Evolutionary conservation across 2,113 vertebrate genomes (phyloP).

Genomic region (Podarcis cretensis): DNA sequence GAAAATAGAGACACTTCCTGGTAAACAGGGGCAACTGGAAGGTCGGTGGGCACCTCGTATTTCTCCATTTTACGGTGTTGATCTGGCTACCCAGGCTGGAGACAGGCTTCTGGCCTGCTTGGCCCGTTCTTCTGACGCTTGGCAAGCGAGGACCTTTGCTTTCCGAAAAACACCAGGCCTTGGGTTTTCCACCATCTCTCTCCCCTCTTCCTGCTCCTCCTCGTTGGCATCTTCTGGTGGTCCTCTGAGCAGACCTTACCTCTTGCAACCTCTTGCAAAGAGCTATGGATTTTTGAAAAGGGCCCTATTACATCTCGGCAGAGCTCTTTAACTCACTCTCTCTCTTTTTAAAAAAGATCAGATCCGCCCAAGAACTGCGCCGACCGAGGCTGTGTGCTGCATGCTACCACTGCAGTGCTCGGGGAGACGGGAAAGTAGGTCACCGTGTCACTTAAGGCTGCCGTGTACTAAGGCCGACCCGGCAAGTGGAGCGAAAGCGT

Average conservation of each 20-base stretch:
- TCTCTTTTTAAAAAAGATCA: not conserved
- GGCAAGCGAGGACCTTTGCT: not conserved
- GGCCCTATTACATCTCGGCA: constrained; percentile 39
- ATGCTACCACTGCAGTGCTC: not conserved
- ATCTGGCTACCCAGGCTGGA: not conserved
- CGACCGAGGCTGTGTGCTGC: constrained; percentile 7
- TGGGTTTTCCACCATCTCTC: not conserved
- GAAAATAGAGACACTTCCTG: not conserved
- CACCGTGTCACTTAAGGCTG: constrained; percentile 68
- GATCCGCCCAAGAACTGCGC: constrained; percentile 27
- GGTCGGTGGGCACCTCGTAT: not conserved
- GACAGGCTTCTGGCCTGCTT: not conserved
- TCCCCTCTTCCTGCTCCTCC: not conserved
- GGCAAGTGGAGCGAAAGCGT: not conserved
- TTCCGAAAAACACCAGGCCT: not conserved
- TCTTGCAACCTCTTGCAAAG: constrained; percentile 46
- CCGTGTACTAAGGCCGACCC: not conserved
- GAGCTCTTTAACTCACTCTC: constrained; percentile 25
- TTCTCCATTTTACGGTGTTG: not conserved
- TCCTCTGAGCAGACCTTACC: not conserved
- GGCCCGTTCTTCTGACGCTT: not conserved
- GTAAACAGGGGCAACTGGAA: not conserved
- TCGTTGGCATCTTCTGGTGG: not conserved
- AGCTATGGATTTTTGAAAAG: constrained; percentile 53
- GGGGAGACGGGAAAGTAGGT: constrained; percentile 45